A percentile compares a stretch with the other conserved stretches of the same genome.
phyloP scores from a whole-genome alignment of 2,888 invertebrate genomes.

The Crossocerus cetratus region DNA sequence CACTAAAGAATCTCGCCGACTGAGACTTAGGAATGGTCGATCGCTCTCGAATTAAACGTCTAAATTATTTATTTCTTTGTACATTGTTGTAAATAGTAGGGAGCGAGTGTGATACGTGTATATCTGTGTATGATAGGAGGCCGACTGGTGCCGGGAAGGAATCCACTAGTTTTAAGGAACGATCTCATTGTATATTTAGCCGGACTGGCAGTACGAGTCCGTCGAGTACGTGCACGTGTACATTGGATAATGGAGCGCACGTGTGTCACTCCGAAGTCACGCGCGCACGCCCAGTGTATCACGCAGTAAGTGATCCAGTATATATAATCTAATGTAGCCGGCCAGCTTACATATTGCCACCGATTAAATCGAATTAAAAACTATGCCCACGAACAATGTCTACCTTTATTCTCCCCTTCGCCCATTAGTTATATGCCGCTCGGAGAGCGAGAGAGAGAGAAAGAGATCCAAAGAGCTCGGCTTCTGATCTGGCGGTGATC shows the following conservation, averaged over 20 bases:
- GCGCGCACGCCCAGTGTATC: slow-evolving; percentile 58
- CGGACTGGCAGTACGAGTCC: slow-evolving; percentile 36
- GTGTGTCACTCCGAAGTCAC: slow-evolving; percentile 24
- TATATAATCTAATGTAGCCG: slow-evolving; percentile 63
- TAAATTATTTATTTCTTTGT: slow-evolving; percentile 68
- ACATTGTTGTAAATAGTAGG: slow-evolving; percentile 65
- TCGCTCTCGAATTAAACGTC: slow-evolving; percentile 28
- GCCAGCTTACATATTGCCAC: slow-evolving; percentile 56
- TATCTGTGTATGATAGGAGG: slow-evolving; percentile 62
- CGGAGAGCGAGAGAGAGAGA: no score
- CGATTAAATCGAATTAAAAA: slow-evolving; percentile 66
- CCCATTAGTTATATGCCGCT: neutral
- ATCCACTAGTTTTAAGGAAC: slow-evolving; percentile 39
- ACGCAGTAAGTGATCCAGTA: slow-evolving; percentile 57
- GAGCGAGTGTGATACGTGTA: slow-evolving; percentile 52
- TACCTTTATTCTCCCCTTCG: slow-evolving; percentile 15
- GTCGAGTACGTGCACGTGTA: slow-evolving; percentile 15
- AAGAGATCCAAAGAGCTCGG: no score
- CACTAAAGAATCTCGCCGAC: no score
- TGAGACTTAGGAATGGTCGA: slow-evolving; percentile 36
- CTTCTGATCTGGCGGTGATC: no score
- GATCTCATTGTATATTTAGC: slow-evolving; percentile 59
- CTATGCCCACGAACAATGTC: slow-evolving; percentile 12
- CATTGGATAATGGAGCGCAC: slow-evolving; percentile 35
- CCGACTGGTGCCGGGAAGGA: slow-evolving; percentile 31